Evolutionary conservation across 1,140 invertebrate species (phyloP), one percentile per base, ranked within the genome.

Genomic region (Drosophila parabipectinata): DNA sequence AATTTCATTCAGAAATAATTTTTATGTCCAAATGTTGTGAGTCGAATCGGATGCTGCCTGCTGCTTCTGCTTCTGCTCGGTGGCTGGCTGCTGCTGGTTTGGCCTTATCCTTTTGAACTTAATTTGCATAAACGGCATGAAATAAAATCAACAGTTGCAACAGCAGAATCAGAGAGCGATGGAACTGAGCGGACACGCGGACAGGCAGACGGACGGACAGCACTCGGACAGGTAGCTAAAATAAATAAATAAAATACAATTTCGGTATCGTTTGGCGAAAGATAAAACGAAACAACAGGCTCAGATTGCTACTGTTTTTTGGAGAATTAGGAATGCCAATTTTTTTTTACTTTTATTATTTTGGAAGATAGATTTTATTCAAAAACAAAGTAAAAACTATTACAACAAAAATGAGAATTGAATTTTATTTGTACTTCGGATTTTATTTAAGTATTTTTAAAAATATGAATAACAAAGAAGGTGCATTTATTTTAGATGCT

Each of bases 1-100:
- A 79, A 84, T 85, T 88, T 88, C 83, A 88, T 88, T 88, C 83
- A 88, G 84, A 77, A 88, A 88, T 83, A 88, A 88, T 88, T 88
- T 87, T 88, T 87, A 87, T 87, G 72, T 88, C 81, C 81, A 77
- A 84, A 84, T 80, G 83, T 68, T 87, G 83, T 37, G 53, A 34
- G 54, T 67, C 61, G 37, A 37, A 37, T 41, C 30, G 54, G 55
- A 37, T 47, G 28, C 59, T 57, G 37, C 15, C 15, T 52, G 62
- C 53, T 48, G 15, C 39, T 67, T 58, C 15, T 52, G 41, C 56
- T 68, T 45, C 54, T 76, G 68, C 63, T 77, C 44, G 39, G n/a
- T 47, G 44, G 15, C 18, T 47, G 41, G 72, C 21, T 56, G 60
- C 61, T 85, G 77, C 74, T 80, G 66, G 79, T 79, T 82, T 82